A percentile compares a stretch with the other conserved stretches of the same genome.
Conservation (phyloP, 2,797 vertebrate genomes). For the Brachyrhaphis roseni region DNA sequence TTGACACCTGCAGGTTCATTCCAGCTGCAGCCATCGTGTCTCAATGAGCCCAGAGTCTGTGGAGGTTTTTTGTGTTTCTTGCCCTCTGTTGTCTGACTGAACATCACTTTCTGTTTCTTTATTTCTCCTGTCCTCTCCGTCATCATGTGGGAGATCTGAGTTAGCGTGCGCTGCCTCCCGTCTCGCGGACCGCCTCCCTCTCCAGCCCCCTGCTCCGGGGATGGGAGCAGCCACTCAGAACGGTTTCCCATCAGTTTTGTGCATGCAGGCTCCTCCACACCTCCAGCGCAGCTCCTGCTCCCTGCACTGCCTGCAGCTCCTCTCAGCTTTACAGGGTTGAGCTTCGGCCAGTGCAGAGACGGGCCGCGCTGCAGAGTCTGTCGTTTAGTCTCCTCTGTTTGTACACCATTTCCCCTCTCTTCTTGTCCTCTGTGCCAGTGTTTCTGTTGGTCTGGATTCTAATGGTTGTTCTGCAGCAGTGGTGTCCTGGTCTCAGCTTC, state of each 20-base stretch:
- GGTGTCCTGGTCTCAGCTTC: neutral
- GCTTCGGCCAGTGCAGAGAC: conserved; percentile 76
- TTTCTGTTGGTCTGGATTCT: conserved; percentile 24
- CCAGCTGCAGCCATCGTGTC: neutral
- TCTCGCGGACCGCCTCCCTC: conserved; percentile 80
- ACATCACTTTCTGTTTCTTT: conserved; percentile 77
- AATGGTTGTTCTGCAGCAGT: conserved; percentile 1
- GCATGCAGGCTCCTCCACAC: conserved; percentile 87
- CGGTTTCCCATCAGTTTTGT: conserved; percentile 99
- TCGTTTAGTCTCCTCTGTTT: conserved; percentile 21
- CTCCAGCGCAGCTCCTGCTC: conserved; percentile 41
- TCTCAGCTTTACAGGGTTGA: conserved; percentile 52
- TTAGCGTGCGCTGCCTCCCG: conserved; percentile 63
- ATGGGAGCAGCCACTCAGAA: conserved; percentile 91
- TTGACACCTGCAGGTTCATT: neutral
- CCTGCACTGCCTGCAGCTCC: conserved; percentile 77
- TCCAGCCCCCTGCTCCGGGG: conserved; percentile 83
- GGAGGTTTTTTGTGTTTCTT: neutral
- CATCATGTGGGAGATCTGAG: conserved; percentile 75
- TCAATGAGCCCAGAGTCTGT: neutral
- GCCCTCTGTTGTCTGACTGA: conserved; percentile 70
- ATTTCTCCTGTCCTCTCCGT: conserved; percentile 48
- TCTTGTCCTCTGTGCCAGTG: conserved; percentile 23
- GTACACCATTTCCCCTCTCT: conserved; percentile 28
- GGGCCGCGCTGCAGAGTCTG: conserved; percentile 48